These are phyloP conservation scores for Coracopsis vasa DNA, from an alignment of 2,113 vertebrate species.

Conservation along the genomic window DNA sequence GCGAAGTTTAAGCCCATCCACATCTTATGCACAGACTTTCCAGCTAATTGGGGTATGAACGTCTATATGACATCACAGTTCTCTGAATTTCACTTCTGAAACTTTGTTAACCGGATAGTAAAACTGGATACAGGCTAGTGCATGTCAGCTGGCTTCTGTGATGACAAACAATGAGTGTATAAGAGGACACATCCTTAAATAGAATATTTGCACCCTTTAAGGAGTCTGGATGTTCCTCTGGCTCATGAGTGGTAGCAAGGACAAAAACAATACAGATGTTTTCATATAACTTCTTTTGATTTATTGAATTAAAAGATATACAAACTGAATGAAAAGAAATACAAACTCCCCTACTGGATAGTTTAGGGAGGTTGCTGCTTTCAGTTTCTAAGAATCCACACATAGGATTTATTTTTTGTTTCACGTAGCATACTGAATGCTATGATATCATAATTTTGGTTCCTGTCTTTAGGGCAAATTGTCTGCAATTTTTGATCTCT, in stretches of 20 bases:
- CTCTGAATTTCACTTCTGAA: background rate
- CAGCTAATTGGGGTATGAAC: background rate
- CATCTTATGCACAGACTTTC: background rate
- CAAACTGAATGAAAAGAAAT: background rate
- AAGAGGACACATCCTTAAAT: background rate
- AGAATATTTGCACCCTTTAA: background rate
- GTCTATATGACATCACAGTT: background rate
- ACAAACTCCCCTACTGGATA: background rate
- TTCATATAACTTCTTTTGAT: background rate
- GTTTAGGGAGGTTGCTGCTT: background rate
- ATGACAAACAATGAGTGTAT: background rate
- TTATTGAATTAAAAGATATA: background rate
- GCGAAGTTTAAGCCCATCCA: background rate
- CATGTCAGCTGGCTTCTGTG: background rate
- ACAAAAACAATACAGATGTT: background rate
- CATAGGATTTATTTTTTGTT: background rate
- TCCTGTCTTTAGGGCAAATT: background rate
- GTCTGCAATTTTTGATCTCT: background rate
- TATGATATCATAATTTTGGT: background rate
- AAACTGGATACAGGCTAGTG: background rate
- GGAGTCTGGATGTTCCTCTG: background rate
- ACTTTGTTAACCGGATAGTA: background rate
- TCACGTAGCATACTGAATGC: background rate
- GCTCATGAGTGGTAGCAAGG: background rate
- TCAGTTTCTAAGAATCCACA: background rate